A percentile compares a stretch with the other conserved stretches of the same genome.
Conservation (phyloP, 2,888 invertebrate species). For the Drosophila emarginata region DNA sequence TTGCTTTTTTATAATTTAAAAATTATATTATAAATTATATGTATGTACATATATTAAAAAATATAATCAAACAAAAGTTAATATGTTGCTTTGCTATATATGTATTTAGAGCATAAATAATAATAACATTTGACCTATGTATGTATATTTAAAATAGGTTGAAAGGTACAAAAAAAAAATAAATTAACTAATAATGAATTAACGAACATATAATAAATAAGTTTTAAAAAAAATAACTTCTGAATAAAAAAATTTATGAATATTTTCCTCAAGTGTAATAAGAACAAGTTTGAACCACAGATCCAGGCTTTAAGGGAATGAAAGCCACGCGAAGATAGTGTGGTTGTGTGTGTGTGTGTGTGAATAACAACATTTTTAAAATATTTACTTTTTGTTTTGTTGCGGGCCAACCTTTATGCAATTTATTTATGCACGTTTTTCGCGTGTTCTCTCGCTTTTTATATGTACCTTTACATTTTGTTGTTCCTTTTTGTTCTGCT, state of each 20-base stretch:
- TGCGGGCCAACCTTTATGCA: conserved; percentile 63
- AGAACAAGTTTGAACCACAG: conserved; percentile 8
- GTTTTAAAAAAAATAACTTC: too few species aligned
- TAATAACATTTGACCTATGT: too few species aligned
- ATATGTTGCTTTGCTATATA: too few species aligned
- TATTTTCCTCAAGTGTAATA: neutral
- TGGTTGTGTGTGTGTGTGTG: conserved; percentile 56
- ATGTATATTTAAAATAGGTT: too few species aligned
- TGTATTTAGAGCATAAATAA: too few species aligned
- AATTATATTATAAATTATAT: too few species aligned
- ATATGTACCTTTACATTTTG: conserved; percentile 12
- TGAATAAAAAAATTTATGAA: neutral
- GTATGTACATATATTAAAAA: too few species aligned
- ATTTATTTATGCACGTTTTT: conserved; percentile 63
- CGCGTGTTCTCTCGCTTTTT: conserved; percentile 7
- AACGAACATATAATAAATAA: too few species aligned
- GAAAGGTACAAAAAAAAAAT: too few species aligned
- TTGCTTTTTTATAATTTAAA: too few species aligned
- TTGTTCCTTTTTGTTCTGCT: conserved; percentile 24
- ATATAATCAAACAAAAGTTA: too few species aligned
- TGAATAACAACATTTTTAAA: conserved; percentile 76
- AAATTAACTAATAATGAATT: too few species aligned
- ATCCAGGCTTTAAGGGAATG: neutral
- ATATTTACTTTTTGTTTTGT: conserved; percentile 71
- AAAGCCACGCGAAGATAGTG: neutral